Base-by-base conservation (phyloP, 2,797 vertebrate genomes). In the Iguana delicatissima region DNA sequence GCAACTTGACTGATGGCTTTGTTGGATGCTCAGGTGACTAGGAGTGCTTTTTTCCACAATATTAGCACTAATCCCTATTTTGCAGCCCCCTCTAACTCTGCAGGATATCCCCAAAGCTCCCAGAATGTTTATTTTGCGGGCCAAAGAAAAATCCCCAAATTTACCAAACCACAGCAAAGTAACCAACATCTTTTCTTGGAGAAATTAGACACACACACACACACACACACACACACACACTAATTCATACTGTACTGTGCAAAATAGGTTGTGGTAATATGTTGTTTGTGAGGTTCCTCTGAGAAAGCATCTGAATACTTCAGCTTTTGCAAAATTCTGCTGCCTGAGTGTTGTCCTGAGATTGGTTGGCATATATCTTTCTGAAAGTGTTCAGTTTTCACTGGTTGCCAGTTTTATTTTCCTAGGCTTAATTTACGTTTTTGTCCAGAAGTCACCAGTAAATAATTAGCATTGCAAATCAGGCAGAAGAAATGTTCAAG, bases 391-490 rank as follows among this genome's bases (percentile, higher is more conserved):
- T 72, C 32, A 12, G 12, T n/a, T 14, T 14, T 32, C 32, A n/a
- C 32, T 72, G 69, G 69, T 72, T 72, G 32, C 69, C 6, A 8
- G 8, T n/a, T 72, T n/a, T 32, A 46, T 46, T n/a, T n/a, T 13
- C 4, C 69, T 62, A 72, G 69, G 32, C 29, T 72, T 72, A 14
- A 72, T 13, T 72, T 67, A 26, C 5, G 64, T 1, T 67, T 22
- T 67, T 64, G 38, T 10, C 50, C 67, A 57, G 16, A 57, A n/a
- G 46, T 38, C 10, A 5, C 16, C 10, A 85, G n/a, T 69, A 42
- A 85, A 89, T 55, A 69, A 85, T 76, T n/a, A 62, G 50, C 7
- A 26, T 55, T 89, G 62, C 20, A 59, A 80, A 77, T 10, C 38
- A 9, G 52, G 26, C 46, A 59, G 50, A 64, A 72, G 24, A 55